Percentiles rank a stretch among this genome's conserved stretches.
phyloP scores from a whole-genome alignment of 2,797 vertebrate genomes.

The Danio albolineatus region DNA sequence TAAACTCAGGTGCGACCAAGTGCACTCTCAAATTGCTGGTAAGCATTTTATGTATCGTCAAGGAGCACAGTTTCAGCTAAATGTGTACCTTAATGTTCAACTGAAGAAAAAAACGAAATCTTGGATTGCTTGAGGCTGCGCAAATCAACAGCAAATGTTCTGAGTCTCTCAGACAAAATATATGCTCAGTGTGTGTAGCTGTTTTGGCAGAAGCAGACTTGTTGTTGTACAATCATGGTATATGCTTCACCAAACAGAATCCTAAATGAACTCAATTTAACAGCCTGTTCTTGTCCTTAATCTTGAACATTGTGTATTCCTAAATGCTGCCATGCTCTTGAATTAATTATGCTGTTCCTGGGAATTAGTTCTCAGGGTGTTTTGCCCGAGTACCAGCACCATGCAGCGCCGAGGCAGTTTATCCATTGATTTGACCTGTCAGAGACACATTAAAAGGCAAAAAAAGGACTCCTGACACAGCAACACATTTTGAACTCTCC shows the following conservation, averaged over 20 bases:
- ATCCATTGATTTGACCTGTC: slow-evolving; percentile 50
- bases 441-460: slow-evolving; percentile 18
- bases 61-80: too few relatives aligned
- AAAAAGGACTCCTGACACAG: slow-evolving; percentile 16
- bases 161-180: slow-evolving; percentile 21
- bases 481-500: background rate
- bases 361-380: slow-evolving; percentile 59
- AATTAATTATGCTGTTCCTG: slow-evolving; percentile 62
- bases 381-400: slow-evolving; percentile 39
- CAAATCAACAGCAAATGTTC: too few relatives aligned
- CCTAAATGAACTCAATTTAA: slow-evolving; percentile 56
- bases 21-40: too few relatives aligned
- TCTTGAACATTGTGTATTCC: slow-evolving; percentile 59
- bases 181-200: slow-evolving; percentile 23
- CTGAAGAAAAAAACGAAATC: too few relatives aligned
- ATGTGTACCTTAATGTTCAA: too few relatives aligned
- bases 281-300: slow-evolving; percentile 53
- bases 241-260: slow-evolving; percentile 38
- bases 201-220: slow-evolving; percentile 28
- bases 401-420: slow-evolving; percentile 39
- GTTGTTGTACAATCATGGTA: slow-evolving; percentile 37
- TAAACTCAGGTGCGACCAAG: too few relatives aligned
- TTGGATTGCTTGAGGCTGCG: too few relatives aligned
- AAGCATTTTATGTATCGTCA: too few relatives aligned
- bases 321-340: slow-evolving; percentile 58